phyloP scores from a whole-genome alignment of 2,888 invertebrate species.

The Caenorhabditis panamensis region DNA sequence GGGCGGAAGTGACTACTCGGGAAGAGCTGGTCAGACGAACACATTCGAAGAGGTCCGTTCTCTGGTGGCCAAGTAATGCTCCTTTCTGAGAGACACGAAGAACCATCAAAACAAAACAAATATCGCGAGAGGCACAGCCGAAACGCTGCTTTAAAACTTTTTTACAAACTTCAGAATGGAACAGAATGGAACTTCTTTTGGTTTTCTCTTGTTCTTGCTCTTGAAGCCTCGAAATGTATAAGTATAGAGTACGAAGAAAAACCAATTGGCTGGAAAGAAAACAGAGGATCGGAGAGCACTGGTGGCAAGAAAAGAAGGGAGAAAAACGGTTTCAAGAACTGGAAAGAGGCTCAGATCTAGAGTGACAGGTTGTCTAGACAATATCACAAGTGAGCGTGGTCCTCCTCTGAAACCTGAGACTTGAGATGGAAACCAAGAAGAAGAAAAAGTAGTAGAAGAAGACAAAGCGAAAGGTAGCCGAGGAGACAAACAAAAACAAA shows the following conservation, averaged over 20 bases:
- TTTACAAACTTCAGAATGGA: constrained; percentile 11
- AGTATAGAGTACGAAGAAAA: constrained; percentile 27
- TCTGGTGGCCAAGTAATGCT: constrained; percentile 29
- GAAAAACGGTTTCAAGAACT: neutral
- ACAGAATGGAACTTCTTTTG: no score
- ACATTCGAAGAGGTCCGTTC: constrained; percentile 18
- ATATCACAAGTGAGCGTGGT: constrained; percentile 16
- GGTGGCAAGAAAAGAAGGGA: neutral
- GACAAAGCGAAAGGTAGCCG: constrained; percentile 1
- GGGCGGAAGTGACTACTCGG: constrained; percentile 20
- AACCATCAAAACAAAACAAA: constrained; percentile 43
- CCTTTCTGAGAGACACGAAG: constrained; percentile 5
- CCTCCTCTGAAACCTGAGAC: constrained; percentile 23
- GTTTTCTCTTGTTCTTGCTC: no score
- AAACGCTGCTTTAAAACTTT: neutral
- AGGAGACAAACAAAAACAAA: constrained; percentile 34
- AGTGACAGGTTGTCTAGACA: constrained; percentile 16
- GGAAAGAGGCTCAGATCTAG: neutral
- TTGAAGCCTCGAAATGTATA: no score
- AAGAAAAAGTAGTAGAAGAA: neutral
- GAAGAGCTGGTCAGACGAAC: neutral
- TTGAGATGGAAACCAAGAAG: neutral
- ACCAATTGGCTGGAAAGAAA: constrained; percentile 23
- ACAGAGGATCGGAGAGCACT: neutral
- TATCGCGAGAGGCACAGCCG: neutral